These are phyloP conservation scores for Yponomeuta sedellus DNA, from an alignment of 2,888 invertebrate species.

Conservation along the genomic window DNA sequence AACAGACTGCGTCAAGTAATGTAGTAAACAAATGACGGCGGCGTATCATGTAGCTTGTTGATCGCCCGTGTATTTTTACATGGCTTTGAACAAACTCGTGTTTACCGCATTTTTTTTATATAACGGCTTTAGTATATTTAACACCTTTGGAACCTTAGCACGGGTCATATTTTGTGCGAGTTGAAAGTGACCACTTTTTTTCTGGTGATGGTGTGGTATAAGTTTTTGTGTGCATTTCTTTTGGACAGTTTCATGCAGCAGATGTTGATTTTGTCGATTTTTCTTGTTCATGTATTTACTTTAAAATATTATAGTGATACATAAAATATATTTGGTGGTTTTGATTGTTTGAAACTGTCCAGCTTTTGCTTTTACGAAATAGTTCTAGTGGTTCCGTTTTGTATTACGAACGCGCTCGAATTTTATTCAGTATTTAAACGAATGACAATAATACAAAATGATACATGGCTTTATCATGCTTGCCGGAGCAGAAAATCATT, in stretches of 20 bases:
- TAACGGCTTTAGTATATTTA: neutral
- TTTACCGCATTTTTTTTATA: neutral
- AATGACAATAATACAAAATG: no score
- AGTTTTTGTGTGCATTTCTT: constrained; percentile 11
- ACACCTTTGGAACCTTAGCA: constrained; percentile 18
- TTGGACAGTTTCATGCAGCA: constrained; percentile 11
- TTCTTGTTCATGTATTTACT: no score
- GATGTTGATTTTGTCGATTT: neutral
- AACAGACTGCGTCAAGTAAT: constrained; percentile 3
- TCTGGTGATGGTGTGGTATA: constrained; percentile 26
- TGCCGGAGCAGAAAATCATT: neutral
- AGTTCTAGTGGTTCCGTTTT: neutral
- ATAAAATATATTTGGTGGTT: neutral
- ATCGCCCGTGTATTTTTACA: neutral
- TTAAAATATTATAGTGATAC: no score
- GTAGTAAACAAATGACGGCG: neutral
- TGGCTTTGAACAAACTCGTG: neutral
- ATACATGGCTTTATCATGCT: neutral
- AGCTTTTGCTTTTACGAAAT: constrained; percentile 16
- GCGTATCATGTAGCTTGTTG: neutral
- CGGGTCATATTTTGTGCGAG: constrained; percentile 18
- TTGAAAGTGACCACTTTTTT: constrained; percentile 14
- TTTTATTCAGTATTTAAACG: no score
- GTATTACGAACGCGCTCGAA: no score
- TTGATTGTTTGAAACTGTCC: constrained; percentile 7